Base-by-base conservation (phyloP, 2,888 invertebrate species). In the Dasysyrphus albostriatus region DNA sequence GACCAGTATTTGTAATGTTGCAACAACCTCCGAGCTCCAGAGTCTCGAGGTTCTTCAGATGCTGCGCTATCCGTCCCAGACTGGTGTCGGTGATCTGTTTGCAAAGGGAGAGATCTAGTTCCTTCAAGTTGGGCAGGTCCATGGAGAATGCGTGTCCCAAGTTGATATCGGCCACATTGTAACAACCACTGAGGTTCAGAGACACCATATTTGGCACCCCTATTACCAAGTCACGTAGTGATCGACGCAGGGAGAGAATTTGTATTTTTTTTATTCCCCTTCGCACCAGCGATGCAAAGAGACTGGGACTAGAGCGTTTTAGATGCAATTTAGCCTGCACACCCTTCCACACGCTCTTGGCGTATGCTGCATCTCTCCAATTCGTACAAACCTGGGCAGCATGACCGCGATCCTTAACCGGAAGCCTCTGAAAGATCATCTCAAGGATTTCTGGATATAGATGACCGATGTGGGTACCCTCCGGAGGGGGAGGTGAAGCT, bases 21-120 rank as follows among this genome's bases (percentile, higher is more conserved):
- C 96, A 96, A 93, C 98, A 98, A 2, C 98, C 98, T 16, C 98
- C 98, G 70, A 98, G 93, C 90, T 98, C 98, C 72, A 98, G 93
- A 39, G 96, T 96, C 91, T 98, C 97, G 82, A 98, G 94, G 93
- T 97, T 98, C 92, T 96, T 96, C 65, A 98, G 93, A 90, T 95
- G 95, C 91, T 97, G 96, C 56, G 97, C 96, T 93, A 98, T 98
- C 90, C 96, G 94, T 19, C 96, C 96, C 34, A 98, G 94, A 70
- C 97, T 97, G 37, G 96, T 95, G 93, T 98, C 98, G n/a, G 98
- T 97, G 83, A 98, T 96, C 94, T 98, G 98, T 93, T 98, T 98
- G 93, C 98, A 98, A 80, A 98, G 93, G 59, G 98, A 98, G 73
- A 98, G 94, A 92, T 98, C 97, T 88, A 98, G 94, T 89, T 96